A percentile compares a stretch with the other conserved stretches of the same genome.
phyloP scores from a whole-genome alignment of 2,888 invertebrate species.

The Nemotelus nigrinus region DNA sequence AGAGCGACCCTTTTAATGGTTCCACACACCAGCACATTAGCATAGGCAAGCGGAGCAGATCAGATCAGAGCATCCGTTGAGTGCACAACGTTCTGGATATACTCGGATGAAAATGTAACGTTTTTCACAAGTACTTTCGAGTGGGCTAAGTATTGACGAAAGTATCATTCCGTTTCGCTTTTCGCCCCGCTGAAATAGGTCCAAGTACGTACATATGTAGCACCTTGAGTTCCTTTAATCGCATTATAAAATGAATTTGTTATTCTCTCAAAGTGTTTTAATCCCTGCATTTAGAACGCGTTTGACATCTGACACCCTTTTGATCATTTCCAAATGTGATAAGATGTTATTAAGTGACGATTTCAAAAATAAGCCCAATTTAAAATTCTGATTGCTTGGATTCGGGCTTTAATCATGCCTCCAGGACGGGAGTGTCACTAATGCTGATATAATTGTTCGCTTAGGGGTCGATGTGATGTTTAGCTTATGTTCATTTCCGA shows the following conservation, averaged over 20 bases:
- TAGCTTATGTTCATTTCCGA: not conserved
- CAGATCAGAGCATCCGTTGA: too few relatives aligned
- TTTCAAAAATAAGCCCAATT: conserved; percentile 26
- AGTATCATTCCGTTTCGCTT: conserved; percentile 7
- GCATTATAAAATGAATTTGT: conserved; percentile 43
- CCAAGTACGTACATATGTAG: not conserved
- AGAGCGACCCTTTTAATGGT: conserved; percentile 18
- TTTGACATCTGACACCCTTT: conserved; percentile 45
- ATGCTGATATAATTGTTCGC: conserved; percentile 37
- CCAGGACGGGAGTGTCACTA: conserved; percentile 2
- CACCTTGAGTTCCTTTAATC: conserved; percentile 35
- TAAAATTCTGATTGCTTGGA: conserved; percentile 29
- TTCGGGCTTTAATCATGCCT: not conserved
- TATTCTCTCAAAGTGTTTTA: conserved; percentile 41
- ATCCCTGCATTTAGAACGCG: conserved; percentile 39
- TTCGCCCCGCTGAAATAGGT: not conserved
- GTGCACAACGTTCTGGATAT: too few relatives aligned
- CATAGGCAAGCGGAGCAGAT: not conserved
- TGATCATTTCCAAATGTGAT: conserved; percentile 40
- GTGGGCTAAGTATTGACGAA: not conserved
- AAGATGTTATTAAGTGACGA: conserved; percentile 27
- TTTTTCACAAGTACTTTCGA: not conserved
- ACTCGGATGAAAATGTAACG: too few relatives aligned
- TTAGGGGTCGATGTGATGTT: conserved; percentile 15
- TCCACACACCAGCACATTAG: conserved; percentile 13